These are phyloP conservation scores for Tribolium madens DNA, from an alignment of 1,140 invertebrate species.

Conservation along the genomic window DNA sequence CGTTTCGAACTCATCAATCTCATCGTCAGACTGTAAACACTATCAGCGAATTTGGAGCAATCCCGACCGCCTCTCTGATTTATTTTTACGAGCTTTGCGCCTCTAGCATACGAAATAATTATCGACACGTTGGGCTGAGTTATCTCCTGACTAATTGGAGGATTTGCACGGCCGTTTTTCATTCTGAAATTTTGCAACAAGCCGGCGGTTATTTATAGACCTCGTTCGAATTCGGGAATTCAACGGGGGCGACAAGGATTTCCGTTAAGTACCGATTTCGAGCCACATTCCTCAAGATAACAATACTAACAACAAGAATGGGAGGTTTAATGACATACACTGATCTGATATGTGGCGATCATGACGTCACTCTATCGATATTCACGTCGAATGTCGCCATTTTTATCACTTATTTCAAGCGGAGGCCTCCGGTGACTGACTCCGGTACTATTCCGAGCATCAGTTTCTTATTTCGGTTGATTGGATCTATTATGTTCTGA, in stretches of 20 bases:
- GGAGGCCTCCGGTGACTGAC: background rate
- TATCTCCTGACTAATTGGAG: conserved; percentile 42
- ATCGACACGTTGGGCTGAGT: conserved; percentile 27
- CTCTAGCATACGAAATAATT: conserved; percentile 37
- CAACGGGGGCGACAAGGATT: background rate
- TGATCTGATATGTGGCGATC: background rate
- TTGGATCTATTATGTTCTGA: background rate
- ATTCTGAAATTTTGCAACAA: conserved; percentile 18
- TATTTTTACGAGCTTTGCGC: conserved; percentile 22
- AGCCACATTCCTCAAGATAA: background rate
- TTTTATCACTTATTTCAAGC: background rate
- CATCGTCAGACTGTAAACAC: background rate
- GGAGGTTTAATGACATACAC: background rate
- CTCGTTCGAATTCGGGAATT: no score
- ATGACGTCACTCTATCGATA: background rate
- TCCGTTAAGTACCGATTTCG: background rate
- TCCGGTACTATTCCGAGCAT: background rate
- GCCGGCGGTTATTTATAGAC: background rate
- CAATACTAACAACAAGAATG: conserved; percentile 3
- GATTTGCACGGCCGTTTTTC: conserved; percentile 37
- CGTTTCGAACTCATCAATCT: conserved; percentile 20
- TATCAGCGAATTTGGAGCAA: conserved; percentile 18
- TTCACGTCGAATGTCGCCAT: background rate
- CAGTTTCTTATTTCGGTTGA: background rate
- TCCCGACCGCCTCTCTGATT: conserved; percentile 21